Conservation (phyloP, 2,797 vertebrate genomes). For the Amphiprion clarkii region DNA sequence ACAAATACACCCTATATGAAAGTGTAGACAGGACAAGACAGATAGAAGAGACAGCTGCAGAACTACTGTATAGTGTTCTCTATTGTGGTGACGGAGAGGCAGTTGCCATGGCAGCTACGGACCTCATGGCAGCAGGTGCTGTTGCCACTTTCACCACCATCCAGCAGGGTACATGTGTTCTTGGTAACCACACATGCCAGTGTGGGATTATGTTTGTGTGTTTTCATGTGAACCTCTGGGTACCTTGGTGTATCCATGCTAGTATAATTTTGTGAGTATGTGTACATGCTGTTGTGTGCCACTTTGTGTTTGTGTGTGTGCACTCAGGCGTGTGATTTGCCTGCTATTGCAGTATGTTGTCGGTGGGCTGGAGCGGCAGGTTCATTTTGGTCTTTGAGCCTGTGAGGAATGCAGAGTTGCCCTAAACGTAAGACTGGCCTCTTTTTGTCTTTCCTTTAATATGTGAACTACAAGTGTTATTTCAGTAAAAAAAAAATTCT, state of each 20-base stretch:
- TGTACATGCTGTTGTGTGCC: constrained; percentile 20
- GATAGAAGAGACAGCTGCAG: constrained; percentile 28
- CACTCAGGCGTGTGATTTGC: constrained; percentile 47
- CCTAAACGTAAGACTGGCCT: constrained; percentile 11
- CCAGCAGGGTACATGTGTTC: constrained; percentile 25
- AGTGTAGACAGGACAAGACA: constrained; percentile 19
- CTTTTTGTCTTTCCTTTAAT: constrained; percentile 15
- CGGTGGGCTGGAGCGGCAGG: neutral
- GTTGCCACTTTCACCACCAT: constrained; percentile 44
- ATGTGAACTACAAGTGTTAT: constrained; percentile 1
- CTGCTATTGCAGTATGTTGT: constrained; percentile 33
- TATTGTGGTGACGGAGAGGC: constrained; percentile 58
- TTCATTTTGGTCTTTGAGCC: constrained; percentile 26
- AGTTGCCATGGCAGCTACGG: constrained; percentile 76
- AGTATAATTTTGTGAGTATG: constrained; percentile 16
- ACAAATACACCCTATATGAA: constrained; percentile 15
- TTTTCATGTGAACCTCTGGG: constrained; percentile 22
- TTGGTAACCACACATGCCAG: constrained; percentile 10
- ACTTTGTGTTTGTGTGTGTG: constrained; percentile 42
- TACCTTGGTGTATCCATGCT: constrained; percentile 23
- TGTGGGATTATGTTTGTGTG: constrained; percentile 24
- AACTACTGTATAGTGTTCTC: constrained; percentile 31
- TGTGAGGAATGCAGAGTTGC: constrained; percentile 7
- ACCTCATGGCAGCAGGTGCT: constrained; percentile 62
- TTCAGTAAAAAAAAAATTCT: neutral